These are phyloP conservation scores for Rutpela maculata DNA, from an alignment of 2,888 invertebrate genomes.

Conservation along the genomic window DNA sequence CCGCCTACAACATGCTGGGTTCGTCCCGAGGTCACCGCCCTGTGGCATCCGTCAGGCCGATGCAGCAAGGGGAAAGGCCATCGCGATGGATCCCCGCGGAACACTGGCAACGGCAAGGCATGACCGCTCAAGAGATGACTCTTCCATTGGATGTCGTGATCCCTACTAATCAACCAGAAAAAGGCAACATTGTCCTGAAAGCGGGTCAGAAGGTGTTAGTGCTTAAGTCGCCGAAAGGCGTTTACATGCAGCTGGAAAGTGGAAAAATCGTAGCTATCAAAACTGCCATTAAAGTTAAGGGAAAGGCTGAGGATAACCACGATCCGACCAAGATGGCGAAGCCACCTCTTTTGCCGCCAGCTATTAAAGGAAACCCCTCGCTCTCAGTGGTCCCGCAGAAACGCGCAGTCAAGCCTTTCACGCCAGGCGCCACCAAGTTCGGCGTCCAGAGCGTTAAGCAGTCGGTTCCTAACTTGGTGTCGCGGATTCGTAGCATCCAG, in stretches of 20 bases:
- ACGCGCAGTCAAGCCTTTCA: conserved; percentile 67
- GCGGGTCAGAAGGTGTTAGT: conserved; percentile 97
- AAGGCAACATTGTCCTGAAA: conserved; percentile 92
- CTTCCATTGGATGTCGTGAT: conserved; percentile 93
- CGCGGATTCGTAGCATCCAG: conserved; percentile 66
- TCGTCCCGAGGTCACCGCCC: conserved; percentile 70
- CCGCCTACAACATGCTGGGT: conserved; percentile 65
- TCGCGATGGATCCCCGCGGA: conserved; percentile 88
- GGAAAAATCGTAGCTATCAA: conserved; percentile 96
- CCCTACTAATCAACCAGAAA: conserved; percentile 92
- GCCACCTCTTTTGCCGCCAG: conserved; percentile 63
- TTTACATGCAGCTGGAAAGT: conserved; percentile 95
- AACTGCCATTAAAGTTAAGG: conserved; percentile 83
- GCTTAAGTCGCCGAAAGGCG: conserved; percentile 95
- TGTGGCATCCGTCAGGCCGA: conserved; percentile 84
- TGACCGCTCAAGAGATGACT: conserved; percentile 89
- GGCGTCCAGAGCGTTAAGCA: conserved; percentile 70
- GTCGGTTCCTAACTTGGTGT: conserved; percentile 70
- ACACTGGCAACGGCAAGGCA: conserved; percentile 94
- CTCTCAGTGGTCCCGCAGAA: conserved; percentile 77
- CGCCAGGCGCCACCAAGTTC: conserved; percentile 67
- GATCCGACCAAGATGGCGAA: conserved; percentile 71
- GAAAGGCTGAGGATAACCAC: conserved; percentile 73
- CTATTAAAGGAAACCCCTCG: conserved; percentile 78
- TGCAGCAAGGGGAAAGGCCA: conserved; percentile 78